Base-by-base conservation (phyloP, 2,113 vertebrate species). In the Chaetura pelagica region DNA sequence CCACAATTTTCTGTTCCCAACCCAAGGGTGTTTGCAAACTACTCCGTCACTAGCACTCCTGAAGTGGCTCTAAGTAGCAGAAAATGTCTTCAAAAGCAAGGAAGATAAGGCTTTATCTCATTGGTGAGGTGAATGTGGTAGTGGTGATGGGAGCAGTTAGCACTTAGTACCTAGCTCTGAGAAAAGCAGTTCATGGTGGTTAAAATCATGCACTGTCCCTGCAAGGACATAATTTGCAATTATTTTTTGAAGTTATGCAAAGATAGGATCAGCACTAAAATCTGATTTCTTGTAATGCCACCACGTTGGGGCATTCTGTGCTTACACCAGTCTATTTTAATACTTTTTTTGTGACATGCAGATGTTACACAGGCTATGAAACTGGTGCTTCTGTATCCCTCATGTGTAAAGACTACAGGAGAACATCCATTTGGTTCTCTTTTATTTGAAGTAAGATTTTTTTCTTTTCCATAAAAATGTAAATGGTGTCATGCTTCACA, bases 401-500 rank as follows among this genome's bases (percentile, higher is more conserved):
- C 5, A 5, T 12, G 6, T 23, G 13, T 58, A 46, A 34, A n/a
- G 49, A 66, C 44, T 59, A 51, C 12, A 38, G 23, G 26, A 59
- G 9, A 87, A 4, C 34, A 68, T 49, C 8, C 69, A 59, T 49
- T 77, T 68, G 1, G 3, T 54, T 71, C 10, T 48, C 11, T 84
- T 80, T 84, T 9, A 42, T 44, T 64, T 49, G 30, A 23, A 71
- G 24, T 38, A 42, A 48, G 17, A 24, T 8, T 12, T 9, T 42
- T 82, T 72, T 38, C 4, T 89, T 62, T 68, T 48, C 49, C 26
- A 24, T 67, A 75, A 69, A 49, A 52, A 40, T 23, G 23, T 68
- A 12, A 27, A 0, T 38, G 16, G 2, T 67, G 19, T 4, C 4
- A 1, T 30, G 15, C 6, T 89, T 84, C 49, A 27, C 0, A 4